phyloP scores from a whole-genome alignment of 1,140 invertebrate genomes.

The Brevipalpus yothersi region DNA sequence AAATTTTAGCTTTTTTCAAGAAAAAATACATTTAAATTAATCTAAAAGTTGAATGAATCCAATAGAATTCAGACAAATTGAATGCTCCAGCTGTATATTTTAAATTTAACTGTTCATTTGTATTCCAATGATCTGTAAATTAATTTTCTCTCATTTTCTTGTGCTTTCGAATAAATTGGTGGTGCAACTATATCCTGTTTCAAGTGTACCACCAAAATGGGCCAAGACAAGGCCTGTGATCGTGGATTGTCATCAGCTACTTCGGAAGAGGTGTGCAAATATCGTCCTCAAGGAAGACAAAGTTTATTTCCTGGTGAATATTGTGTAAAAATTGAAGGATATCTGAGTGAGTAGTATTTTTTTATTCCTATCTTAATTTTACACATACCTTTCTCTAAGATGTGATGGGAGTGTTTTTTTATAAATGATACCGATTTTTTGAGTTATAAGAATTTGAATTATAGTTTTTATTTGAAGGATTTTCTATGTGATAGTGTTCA shows the following conservation, averaged over 20 bases:
- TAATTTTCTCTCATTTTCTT: not conserved
- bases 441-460: too few species aligned
- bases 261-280: not conserved
- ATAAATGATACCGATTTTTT: too few species aligned
- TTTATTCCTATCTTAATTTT: too few species aligned
- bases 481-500: too few species aligned
- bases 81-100: not conserved
- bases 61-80: too few species aligned
- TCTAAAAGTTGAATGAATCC: too few species aligned
- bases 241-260: not conserved
- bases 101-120: not conserved
- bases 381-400: too few species aligned
- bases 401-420: too few species aligned
- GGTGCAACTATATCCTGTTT: not conserved
- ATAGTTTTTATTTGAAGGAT: too few species aligned
- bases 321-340: not conserved
- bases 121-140: not conserved
- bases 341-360: not conserved
- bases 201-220: not conserved
- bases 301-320: not conserved
- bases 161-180: not conserved
- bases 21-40: too few species aligned
- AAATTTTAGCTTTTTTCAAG: too few species aligned
- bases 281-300: not conserved
- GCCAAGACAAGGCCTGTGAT: not conserved